Conservation (phyloP, 2,113 vertebrate genomes). For the Macroglossus sobrinus region DNA sequence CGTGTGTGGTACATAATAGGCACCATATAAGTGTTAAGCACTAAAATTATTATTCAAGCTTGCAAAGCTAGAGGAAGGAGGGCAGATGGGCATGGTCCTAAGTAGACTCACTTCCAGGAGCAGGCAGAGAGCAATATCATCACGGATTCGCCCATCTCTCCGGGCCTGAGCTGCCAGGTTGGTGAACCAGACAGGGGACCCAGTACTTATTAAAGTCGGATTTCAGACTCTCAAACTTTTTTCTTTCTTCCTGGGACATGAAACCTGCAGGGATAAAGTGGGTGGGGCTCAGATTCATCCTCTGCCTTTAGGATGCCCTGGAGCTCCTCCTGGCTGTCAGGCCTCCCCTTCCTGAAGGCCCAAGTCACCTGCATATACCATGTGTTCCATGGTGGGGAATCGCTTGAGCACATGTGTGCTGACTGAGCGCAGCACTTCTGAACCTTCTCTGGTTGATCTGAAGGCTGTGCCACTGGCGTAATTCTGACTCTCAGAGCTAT, state of each 20-base stretch:
- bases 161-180: constrained; percentile 88
- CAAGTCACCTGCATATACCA: constrained; percentile 87
- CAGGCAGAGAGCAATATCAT: constrained; percentile 89
- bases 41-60: not conserved
- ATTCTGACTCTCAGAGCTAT: not conserved
- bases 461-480: not conserved
- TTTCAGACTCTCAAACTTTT: constrained; percentile 87
- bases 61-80: not conserved
- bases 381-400: constrained; percentile 89
- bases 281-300: too few relatives aligned
- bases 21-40: not conserved
- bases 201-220: constrained; percentile 96
- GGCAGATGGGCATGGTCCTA: fast-evolving
- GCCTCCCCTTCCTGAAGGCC: not conserved
- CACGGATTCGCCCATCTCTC: constrained; percentile 85
- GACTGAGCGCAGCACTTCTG: constrained; percentile 87
- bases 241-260: constrained; percentile 86
- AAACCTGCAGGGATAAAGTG: constrained; percentile 82
- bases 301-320: not conserved
- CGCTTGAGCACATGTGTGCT: constrained; percentile 90
- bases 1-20: not conserved
- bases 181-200: constrained; percentile 94
- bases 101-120: constrained; percentile 87
- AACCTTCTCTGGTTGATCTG: not conserved
- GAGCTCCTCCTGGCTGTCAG: not conserved